Evolutionary conservation across 2,888 invertebrate genomes (phyloP).

Genomic region (Erynnis tages): DNA sequence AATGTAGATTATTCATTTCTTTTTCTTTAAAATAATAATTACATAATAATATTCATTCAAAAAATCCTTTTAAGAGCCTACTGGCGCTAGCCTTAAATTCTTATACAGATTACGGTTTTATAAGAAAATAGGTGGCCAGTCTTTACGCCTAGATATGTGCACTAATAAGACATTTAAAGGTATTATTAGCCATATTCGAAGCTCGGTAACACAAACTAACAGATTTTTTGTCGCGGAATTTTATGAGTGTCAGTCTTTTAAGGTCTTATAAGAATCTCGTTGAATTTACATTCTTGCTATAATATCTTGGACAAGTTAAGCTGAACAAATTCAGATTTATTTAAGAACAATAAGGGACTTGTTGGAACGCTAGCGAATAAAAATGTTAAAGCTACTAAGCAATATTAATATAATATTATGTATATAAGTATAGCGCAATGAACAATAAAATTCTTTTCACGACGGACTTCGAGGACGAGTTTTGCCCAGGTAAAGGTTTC

Average conservation of each 20-base stretch:
- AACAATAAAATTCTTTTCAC: too few species aligned
- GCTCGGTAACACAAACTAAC: constrained; percentile 5
- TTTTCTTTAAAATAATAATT: too few species aligned
- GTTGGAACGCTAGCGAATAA: neutral
- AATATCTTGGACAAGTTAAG: constrained; percentile 24
- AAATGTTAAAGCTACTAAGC: too few species aligned
- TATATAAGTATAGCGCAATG: too few species aligned
- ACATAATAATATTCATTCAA: too few species aligned
- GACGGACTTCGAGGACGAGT: too few species aligned
- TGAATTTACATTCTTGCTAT: constrained; percentile 26
- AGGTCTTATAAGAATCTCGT: constrained; percentile 26
- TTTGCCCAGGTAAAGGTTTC: too few species aligned
- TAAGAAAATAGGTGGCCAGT: neutral
- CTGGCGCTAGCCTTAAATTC: neutral
- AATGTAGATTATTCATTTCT: too few species aligned
- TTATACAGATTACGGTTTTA: neutral
- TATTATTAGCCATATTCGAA: constrained; percentile 21
- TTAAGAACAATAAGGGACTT: neutral
- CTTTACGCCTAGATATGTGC: constrained; percentile 4
- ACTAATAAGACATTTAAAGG: constrained; percentile 27
- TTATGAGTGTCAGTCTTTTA: constrained; percentile 24
- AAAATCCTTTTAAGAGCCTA: too few species aligned
- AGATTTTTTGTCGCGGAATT: constrained; percentile 15
- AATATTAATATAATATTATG: too few species aligned
- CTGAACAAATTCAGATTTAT: constrained; percentile 26